These are phyloP conservation scores for Onychomys leucogaster DNA, from an alignment of 2,797 vertebrate genomes.

Conservation along the genomic window DNA sequence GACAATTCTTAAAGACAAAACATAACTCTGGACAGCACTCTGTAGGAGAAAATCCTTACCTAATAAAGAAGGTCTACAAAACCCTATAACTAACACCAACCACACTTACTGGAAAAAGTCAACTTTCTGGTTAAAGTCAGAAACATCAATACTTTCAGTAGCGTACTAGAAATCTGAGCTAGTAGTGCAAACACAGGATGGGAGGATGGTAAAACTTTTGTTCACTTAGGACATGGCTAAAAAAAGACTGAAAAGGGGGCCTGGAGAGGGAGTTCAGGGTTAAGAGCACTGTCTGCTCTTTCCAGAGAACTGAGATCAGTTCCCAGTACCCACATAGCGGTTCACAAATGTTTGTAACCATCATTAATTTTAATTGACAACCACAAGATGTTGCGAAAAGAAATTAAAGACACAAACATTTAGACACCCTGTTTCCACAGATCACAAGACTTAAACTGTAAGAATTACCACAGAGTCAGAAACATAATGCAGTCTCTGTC, in stretches of 20 bases:
- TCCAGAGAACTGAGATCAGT: neutral
- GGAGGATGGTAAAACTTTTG: neutral
- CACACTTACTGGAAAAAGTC: neutral
- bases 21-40: neutral
- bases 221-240: neutral
- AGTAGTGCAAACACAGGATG: neutral
- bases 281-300: neutral
- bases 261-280: neutral
- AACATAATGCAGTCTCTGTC: neutral
- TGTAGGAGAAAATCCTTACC: neutral
- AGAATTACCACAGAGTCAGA: neutral
- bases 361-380: neutral
- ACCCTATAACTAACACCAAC: neutral
- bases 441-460: neutral
- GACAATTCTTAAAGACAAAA: neutral
- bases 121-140: neutral
- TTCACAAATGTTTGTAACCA: neutral
- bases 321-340: neutral
- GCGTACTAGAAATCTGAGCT: neutral
- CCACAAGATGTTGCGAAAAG: neutral
- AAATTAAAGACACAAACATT: constrained; percentile 17
- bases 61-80: neutral
- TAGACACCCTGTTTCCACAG: neutral
- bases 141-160: neutral
- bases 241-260: too few relatives aligned